Conservation (phyloP, 1,140 invertebrate genomes). For the Akabosia matsudoensis region DNA sequence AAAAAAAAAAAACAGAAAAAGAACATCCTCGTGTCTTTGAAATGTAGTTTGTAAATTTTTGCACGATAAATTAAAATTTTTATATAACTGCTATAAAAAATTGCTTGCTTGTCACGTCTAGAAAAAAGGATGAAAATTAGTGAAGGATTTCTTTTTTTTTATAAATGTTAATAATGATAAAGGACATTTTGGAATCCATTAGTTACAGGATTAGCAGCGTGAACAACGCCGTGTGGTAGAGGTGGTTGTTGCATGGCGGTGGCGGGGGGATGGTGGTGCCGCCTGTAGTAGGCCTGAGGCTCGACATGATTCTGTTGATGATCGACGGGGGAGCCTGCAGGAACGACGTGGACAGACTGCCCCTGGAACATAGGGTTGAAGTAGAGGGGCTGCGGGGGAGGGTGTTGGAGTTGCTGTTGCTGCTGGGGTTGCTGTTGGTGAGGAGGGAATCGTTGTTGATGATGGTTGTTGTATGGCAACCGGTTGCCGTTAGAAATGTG, state of each 20-base stretch:
- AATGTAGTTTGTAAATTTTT: neutral
- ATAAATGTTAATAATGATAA: constrained; percentile 36
- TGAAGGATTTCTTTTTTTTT: too few species aligned
- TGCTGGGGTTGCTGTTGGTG: constrained; percentile 28
- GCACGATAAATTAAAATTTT: constrained; percentile 18
- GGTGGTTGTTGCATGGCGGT: constrained; percentile 27
- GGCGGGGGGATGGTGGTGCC: neutral
- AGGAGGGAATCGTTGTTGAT: constrained; percentile 10
- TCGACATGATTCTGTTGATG: constrained; percentile 16
- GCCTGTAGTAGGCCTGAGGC: neutral
- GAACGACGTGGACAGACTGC: constrained; percentile 8
- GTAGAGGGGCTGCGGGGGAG: constrained; percentile 12
- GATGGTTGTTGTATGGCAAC: constrained; percentile 16
- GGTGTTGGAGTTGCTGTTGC: neutral
- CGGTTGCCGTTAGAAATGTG: constrained; percentile 20
- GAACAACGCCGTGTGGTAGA: constrained; percentile 19
- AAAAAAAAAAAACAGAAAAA: constrained; percentile 2
- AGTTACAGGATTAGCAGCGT: constrained; percentile 23
- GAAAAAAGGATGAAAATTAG: too few species aligned
- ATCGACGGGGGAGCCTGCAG: constrained; percentile 19
- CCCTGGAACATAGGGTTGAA: constrained; percentile 21
- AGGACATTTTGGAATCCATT: constrained; percentile 38
- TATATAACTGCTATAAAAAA: constrained; percentile 5
- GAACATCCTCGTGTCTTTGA: neutral
- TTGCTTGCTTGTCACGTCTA: too few species aligned